Evolutionary conservation across 2,888 invertebrate genomes (phyloP), one percentile per base, ranked within the genome.

Genomic region (Diarsia dahlii): DNA sequence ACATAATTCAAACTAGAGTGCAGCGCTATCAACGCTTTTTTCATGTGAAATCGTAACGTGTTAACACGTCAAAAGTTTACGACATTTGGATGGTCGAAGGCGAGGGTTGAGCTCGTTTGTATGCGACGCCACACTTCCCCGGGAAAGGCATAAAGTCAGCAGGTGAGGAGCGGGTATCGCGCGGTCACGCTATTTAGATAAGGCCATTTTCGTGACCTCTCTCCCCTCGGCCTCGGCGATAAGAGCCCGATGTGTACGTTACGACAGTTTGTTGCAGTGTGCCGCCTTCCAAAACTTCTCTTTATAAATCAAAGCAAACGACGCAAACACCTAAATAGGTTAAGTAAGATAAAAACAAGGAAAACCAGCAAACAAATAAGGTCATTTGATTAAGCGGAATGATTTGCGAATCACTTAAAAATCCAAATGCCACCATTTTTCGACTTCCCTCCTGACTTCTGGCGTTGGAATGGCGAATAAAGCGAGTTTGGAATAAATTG

Each of bases 151-250:
- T 95, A 95, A 95, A 95, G 94, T 93, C 90, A 91, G 92, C 93
- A 95, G 95, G 95, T 95, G 94, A 94, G 93, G 91, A 91, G 92
- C 92, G 92, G 91, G 94, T 93, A 93, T 93, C 94, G 93, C 94
- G 93, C 94, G 95, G 95, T 94, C 95, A 95, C 92, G 94, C 94
- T 94, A 94, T 96, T 96, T 95, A 96, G 95, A 96, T 96, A 96
- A 95, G 94, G 91, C 90, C 89, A 91, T 92, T 93, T 90, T 93
- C 92, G 92, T 93, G 94, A 93, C 94, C 94, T 92, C 92, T 91
- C 92, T 84, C 88, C 91, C 90, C 89, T 90, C 84, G 86, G 78
- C 93, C 89, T 90, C 83, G 85, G 76, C 93, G 93, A 94, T 94
- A 94, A 94, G 89, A 89, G 87, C 86, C 84, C 84, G 87, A 90